Conservation (phyloP, 2,888 invertebrate species). For the Andrena camellia region DNA sequence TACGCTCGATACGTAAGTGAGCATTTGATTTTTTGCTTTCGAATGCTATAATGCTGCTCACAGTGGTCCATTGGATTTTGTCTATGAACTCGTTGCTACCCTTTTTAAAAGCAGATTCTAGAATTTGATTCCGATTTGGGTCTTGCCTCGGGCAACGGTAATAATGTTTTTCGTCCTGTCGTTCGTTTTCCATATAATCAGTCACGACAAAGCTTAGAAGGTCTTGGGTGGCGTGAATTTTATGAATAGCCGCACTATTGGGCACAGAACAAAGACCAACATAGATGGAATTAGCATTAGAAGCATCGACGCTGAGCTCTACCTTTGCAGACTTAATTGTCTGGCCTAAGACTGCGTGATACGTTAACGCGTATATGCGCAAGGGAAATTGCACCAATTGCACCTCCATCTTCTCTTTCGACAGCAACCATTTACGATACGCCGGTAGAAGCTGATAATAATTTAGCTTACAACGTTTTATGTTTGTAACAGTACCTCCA, state of each 20-base stretch:
- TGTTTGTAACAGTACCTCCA: accelerated
- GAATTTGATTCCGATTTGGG: accelerated
- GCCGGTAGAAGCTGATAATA: conserved; percentile 40
- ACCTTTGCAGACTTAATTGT: not conserved
- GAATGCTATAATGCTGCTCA: not conserved
- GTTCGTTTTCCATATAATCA: conserved; percentile 28
- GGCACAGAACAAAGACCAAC: conserved; percentile 27
- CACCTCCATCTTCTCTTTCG: accelerated
- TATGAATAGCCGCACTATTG: not conserved
- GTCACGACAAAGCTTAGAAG: conserved; percentile 18
- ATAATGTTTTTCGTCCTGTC: not conserved
- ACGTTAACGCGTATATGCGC: conserved; percentile 28
- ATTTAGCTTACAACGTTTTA: not conserved
- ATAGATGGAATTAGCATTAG: conserved; percentile 15
- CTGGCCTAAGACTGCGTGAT: conserved; percentile 24
- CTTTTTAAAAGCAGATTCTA: not conserved
- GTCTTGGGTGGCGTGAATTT: conserved; percentile 15
- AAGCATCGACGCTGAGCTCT: not conserved
- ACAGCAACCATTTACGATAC: conserved; percentile 18
- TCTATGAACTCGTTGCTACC: not conserved
- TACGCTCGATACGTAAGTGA: conserved; percentile 26
- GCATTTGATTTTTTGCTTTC: accelerated
- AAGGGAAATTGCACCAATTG: conserved; percentile 31
- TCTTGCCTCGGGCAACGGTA: not conserved
- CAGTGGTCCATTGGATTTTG: not conserved